These are phyloP conservation scores for Gambusia holbrooki DNA, from an alignment of 2,113 vertebrate species.

Conservation along the genomic window DNA sequence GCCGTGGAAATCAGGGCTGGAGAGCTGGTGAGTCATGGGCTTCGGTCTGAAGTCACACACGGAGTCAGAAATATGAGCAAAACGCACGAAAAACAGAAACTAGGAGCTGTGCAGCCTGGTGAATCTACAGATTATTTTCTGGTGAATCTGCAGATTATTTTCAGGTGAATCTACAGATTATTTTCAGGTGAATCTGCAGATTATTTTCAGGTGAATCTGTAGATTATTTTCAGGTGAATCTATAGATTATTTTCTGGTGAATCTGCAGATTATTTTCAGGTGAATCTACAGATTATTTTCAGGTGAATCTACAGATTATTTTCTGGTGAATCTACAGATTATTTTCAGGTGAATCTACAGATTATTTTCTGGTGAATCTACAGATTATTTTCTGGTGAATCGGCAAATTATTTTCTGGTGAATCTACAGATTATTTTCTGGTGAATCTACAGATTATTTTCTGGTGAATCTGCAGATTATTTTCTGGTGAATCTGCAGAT, in stretches of 20 bases:
- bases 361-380: not conserved
- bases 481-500: not conserved
- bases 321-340: not conserved
- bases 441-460: slow-evolving; percentile 2
- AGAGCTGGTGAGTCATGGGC: slow-evolving; percentile 83
- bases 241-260: too few species aligned
- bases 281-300: too few species aligned
- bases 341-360: slow-evolving; percentile 4
- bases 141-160: too few species aligned
- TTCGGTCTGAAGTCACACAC: slow-evolving; percentile 74
- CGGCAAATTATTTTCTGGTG: not conserved
- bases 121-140: not conserved
- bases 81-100: slow-evolving; percentile 6
- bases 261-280: too few species aligned
- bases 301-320: not conserved
- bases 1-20: slow-evolving; percentile 80
- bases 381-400: not conserved
- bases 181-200: too few species aligned
- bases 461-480: slow-evolving; percentile 2
- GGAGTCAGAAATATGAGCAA: slow-evolving; percentile 27
- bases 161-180: too few species aligned
- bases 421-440: not conserved
- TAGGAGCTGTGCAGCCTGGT: slow-evolving; percentile 14
- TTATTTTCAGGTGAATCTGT: too few species aligned
- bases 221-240: too few species aligned